Evolutionary conservation across 2,888 invertebrate species (phyloP).

Genomic region (Adineta ricciae): DNA sequence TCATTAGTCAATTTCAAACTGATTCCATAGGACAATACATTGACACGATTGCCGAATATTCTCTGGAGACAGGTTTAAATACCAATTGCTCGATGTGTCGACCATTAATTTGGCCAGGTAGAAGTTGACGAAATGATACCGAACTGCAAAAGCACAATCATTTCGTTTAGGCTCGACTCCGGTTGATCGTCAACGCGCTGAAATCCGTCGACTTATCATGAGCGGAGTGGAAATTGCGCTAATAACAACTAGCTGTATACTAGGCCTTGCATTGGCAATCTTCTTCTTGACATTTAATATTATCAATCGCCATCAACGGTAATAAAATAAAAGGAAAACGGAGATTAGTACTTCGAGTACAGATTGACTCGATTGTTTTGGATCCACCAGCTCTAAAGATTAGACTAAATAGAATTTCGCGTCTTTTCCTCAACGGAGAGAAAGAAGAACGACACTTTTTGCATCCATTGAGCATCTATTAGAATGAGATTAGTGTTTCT

Average conservation of each 20-base stretch:
- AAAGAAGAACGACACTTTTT: no score
- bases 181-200: not conserved
- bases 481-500: no score
- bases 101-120: not conserved
- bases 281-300: conserved; percentile 29
- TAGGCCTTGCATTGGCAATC: conserved; percentile 22
- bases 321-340: not conserved
- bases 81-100: not conserved
- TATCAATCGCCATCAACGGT: conserved; percentile 20
- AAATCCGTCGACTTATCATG: not conserved
- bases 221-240: not conserved
- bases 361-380: no score
- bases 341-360: no score
- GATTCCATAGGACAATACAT: not conserved
- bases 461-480: no score
- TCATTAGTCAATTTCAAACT: not conserved
- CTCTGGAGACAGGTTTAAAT: not conserved
- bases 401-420: no score
- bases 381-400: no score
- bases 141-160: not conserved
- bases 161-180: not conserved
- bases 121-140: not conserved
- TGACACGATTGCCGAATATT: not conserved
- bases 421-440: no score
- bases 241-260: not conserved